Percentiles rank a stretch among this genome's conserved stretches.
These are phyloP conservation scores for Jordanella pulchra DNA, from an alignment of 2,797 vertebrate species.

Conservation along the genomic window DNA sequence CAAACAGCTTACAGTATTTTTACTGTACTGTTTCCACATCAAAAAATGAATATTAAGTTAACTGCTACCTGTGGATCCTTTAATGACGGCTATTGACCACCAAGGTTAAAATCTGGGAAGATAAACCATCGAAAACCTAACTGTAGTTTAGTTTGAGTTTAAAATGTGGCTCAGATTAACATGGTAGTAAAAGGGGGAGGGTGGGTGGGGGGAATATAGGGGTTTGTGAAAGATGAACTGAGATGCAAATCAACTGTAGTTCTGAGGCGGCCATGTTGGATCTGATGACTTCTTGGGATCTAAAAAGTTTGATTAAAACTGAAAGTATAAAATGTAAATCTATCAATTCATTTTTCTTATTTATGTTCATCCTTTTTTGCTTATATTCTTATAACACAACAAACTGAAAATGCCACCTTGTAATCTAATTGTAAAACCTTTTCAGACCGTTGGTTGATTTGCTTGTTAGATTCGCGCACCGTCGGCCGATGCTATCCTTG, in stretches of 20 bases:
- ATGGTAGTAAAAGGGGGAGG: not conserved
- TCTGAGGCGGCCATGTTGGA: not conserved
- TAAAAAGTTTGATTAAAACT: not conserved
- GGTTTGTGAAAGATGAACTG: not conserved
- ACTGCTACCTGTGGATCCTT: too few species aligned
- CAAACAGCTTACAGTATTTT: too few species aligned
- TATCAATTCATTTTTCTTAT: too few species aligned
- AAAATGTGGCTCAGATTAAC: not conserved
- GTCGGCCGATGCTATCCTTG: constrained; percentile 15
- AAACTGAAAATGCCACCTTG: too few species aligned
- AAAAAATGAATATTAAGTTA: too few species aligned
- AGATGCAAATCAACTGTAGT: not conserved
- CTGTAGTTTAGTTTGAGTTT: not conserved
- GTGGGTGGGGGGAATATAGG: not conserved
- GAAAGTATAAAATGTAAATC: too few species aligned
- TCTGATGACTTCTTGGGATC: not conserved
- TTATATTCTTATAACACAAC: too few species aligned
- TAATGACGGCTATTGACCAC: not conserved
- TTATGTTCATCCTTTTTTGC: too few species aligned
- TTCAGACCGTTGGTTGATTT: constrained; percentile 1
- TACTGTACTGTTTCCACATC: too few species aligned
- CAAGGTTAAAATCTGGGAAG: not conserved
- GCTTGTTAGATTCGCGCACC: constrained; percentile 21
- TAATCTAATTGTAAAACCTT: too few species aligned
- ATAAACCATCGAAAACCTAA: not conserved